Base-by-base conservation (phyloP, 1,140 invertebrate species). In the Lethocerus indicus region DNA sequence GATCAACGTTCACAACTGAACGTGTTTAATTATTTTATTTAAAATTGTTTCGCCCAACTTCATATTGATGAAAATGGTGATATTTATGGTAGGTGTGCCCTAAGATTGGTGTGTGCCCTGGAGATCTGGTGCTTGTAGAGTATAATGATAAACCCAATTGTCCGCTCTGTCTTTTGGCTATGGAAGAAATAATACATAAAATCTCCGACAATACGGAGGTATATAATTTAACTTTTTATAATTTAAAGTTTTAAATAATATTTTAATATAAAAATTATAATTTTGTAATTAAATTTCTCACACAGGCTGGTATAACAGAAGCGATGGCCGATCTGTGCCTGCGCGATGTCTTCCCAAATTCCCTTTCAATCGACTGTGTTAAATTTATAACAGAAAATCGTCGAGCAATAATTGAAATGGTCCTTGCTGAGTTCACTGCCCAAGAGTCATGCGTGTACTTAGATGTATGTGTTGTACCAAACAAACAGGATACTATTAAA, bases 141-240 rank as follows among this genome's bases (percentile, higher is more conserved):
- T 67, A 62, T 13, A 64, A 69, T 52, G 63, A 69, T 21, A 76
- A 75, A 47, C 71, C 73, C 18, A 74, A 67, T 27, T 88, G 85
- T 59, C 79, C 84, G n/a, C 63, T 88, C 2, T 91, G 87, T 62
- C 66, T 88, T 20, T 77, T 87, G 58, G 84, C 83, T 16, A 73
- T 90, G 12, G 71, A 76, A 54, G 73, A 82, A 61, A 58, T 83
- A 39, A 72, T 84, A 56, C 64, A 73, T 23, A 71, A 74, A 57
- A 35, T 51, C n/a, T 32, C 27, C 7, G 47, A 51, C 21, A 42
- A 27, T 28, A 82, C 77, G 25, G 74, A 83, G 71, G 81, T 81
- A 66, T 59, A 56, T 58, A 53, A 43, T 14, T 35, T 26, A 14
- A 45, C 45, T 21, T 21, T 4, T 50, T 1, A 37, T n/a, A 36